Base-by-base conservation (phyloP, 1,140 invertebrate species). In the Cyclina sinensis region DNA sequence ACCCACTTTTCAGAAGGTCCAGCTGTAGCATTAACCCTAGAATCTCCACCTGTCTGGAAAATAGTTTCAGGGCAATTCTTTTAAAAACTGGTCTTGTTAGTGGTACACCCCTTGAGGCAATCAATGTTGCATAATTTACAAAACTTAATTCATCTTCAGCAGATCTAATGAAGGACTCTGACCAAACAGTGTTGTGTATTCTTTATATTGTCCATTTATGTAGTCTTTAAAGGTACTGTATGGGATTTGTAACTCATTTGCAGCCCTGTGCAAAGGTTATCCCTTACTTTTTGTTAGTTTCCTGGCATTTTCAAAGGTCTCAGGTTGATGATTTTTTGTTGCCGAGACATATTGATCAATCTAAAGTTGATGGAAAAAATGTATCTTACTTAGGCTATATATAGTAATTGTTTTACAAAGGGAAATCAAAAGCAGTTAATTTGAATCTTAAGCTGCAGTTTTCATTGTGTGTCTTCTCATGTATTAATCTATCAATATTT, bases 1-100 rank as follows among this genome's bases (percentile, higher is more conserved):
- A 48, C 43, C 73, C 46, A 76, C 18, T 76, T 76, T 27, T 76
- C 43, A 11, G 73, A 76, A 27, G 73, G 73, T 46, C 37, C 37
- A n/a, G 43, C 48, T 0, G 37, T 43, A 3, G 3, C 43, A 48
- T 39, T 46, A 37, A 24, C 32, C 16, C 68, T 35, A 9, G 30
- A 35, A 73, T 7, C 43, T 0, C 24, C 46, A 24, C 43, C 46
- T 48, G n/a, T 43, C 21, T 74, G 70, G 35, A 37, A 12, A 43
- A 74, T 74, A 39, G 24, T 74, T 35, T 74, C 70, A 37, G 70
- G 14, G 70, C 35, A 35, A 74, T 35, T 39, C 39, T 37, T 39
- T 74, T 39, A 37, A 39, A 11, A 35, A 74, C 65, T 70, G n/a
- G 65, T 32, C 65, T 39, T 70, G 30, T 30, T 70, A 70, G 30